Conservation (phyloP, 2,888 invertebrate species). For the Cylloceria caligata region DNA sequence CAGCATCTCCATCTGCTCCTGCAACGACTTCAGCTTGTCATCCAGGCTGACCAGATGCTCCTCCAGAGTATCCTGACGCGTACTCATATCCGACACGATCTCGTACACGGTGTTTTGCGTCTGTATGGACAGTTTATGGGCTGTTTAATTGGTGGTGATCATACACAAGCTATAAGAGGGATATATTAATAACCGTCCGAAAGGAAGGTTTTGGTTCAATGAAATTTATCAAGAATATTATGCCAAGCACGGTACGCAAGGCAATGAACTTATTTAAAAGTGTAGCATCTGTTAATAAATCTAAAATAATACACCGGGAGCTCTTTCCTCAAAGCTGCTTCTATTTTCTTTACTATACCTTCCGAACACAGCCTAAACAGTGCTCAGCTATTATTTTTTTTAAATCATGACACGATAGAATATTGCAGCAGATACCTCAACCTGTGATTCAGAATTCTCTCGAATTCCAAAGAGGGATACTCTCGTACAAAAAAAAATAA, state of each 20-base stretch:
- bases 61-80: slow-evolving; percentile 96
- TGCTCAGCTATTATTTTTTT: no score
- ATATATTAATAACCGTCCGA: background rate
- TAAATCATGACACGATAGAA: no score
- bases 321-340: no score
- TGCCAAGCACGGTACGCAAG: background rate
- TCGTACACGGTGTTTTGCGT: slow-evolving; percentile 99
- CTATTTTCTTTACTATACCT: no score
- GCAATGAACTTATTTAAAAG: no score
- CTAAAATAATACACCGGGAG: no score
- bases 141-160: background rate
- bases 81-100: slow-evolving; percentile 98
- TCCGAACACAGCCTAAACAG: no score
- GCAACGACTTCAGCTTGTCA: slow-evolving; percentile 94
- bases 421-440: no score
- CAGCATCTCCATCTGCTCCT: slow-evolving; percentile 94
- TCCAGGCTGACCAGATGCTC: slow-evolving; percentile 97
- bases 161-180: background rate
- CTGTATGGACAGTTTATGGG: slow-evolving; percentile 86
- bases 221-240: background rate
- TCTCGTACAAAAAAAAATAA: no score
- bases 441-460: no score
- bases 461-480: no score
- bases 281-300: no score
- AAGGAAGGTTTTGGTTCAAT: background rate